Evolutionary conservation across 2,888 invertebrate genomes (phyloP), one percentile per base, ranked within the genome.

Genomic region (Syrphus vitripennis): DNA sequence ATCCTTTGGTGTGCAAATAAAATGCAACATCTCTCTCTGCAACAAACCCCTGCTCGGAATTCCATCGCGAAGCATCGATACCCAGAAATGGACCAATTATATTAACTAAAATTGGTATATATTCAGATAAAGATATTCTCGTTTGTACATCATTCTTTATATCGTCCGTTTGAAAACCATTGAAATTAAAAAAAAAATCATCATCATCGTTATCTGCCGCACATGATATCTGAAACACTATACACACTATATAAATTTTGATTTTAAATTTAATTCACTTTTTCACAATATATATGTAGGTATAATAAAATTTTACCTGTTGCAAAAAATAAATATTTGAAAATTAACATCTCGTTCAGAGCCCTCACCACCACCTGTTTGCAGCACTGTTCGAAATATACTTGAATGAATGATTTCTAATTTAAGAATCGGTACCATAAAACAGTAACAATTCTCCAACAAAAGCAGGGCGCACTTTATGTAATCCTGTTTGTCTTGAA

Each of bases 1-100:
- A 48, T 6, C 16, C 59, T 69, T 40, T 77, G 2, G 86, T 86
- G 31, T 65, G 12, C 21, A 86, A 74, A 50, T 74, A 74, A 29
- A 86, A 86, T 5, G 69, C 63, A 21, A 86, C 86, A 65, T 86
- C 86, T 37, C 50, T 45, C 9, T 40, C 50, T 14, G 86, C 82
- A 16, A 63, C 40, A 29, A 86, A 86, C 0, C 31, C 24, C 6
- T 59, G 14, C 16, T 65, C 34, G 0, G 50, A 37, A 12, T 14
- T 29, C 80, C 80, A 75, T 6, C 48, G 61, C 4, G 40, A 70
- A 3, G 63, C 6, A 12, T 70, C 70, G 21, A 67, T 34, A 0
- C 67, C 67, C 3, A 67, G 34, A 31, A 67, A 14, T 2, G 67
- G 48, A 4, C 21, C 67, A 3, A 67, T 4, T 2, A 50, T 6